These are phyloP conservation scores for Melanchra persicariae DNA, from an alignment of 2,888 invertebrate genomes.

Conservation along the genomic window DNA sequence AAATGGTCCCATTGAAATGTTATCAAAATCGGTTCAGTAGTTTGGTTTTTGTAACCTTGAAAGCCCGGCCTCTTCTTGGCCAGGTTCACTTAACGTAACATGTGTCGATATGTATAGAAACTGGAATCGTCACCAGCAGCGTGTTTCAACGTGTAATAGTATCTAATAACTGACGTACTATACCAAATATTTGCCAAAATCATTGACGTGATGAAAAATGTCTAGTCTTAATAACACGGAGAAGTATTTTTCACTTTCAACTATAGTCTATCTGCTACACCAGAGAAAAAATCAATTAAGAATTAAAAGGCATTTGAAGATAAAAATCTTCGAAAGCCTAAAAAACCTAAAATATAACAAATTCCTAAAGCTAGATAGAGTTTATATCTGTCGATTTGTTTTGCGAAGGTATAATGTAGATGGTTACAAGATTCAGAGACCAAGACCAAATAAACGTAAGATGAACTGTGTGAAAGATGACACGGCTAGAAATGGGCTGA, in stretches of 20 bases:
- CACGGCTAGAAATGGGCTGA: neutral
- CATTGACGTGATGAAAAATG: constrained; percentile 2
- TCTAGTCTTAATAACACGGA: neutral
- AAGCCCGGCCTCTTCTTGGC: constrained; percentile 3
- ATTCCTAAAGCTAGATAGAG: too few species aligned
- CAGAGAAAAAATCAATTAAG: too few species aligned
- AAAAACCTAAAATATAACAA: too few species aligned
- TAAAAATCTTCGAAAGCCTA: too few species aligned
- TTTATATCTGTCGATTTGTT: too few species aligned
- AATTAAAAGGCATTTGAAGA: too few species aligned
- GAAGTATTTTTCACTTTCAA: neutral
- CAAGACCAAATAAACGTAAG: neutral
- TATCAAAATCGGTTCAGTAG: too few species aligned
- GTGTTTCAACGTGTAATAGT: neutral
- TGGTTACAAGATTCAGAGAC: neutral
- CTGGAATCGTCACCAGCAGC: constrained; percentile 28
- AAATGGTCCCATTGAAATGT: too few species aligned
- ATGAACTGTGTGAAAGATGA: neutral
- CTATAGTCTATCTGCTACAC: neutral
- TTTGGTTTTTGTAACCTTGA: constrained; percentile 33
- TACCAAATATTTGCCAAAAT: constrained; percentile 16
- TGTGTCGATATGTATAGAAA: constrained; percentile 9
- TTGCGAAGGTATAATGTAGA: neutral
- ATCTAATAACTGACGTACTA: neutral
- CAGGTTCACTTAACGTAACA: constrained; percentile 24